A percentile compares a stretch with the other conserved stretches of the same genome.
Conservation (phyloP, 2,113 vertebrate genomes). For the Irena cyanogastra region DNA sequence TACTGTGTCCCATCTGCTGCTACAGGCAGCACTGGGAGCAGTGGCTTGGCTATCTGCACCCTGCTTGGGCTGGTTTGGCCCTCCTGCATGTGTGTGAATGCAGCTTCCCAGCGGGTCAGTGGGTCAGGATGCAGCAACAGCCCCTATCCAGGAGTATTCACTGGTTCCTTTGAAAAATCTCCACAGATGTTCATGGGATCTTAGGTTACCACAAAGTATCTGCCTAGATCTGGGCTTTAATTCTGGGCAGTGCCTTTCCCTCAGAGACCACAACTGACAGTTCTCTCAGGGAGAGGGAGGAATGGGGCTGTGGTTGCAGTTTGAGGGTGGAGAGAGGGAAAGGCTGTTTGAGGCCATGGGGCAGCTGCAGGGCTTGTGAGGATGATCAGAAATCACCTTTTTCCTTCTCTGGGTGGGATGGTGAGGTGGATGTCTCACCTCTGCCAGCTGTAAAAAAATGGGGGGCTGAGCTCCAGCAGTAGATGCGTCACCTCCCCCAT, state of each 20-base stretch:
- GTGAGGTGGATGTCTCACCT: background rate
- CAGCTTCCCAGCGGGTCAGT: background rate
- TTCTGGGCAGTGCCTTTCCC: slow-evolving; percentile 2
- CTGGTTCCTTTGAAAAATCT: slow-evolving; percentile 8
- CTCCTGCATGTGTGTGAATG: background rate
- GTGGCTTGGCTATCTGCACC: background rate
- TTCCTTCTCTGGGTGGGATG: background rate
- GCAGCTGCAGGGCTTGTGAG: background rate
- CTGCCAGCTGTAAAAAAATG: background rate
- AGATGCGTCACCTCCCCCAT: background rate
- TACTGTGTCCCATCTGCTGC: background rate
- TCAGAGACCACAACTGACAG: slow-evolving; percentile 52
- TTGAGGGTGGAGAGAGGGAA: background rate
- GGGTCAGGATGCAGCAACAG: background rate
- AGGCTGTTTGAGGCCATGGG: background rate
- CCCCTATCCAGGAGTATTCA: background rate
- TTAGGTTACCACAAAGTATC: background rate
- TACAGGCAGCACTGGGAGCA: background rate
- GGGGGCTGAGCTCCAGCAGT: background rate
- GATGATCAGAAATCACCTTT: background rate
- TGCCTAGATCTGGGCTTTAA: slow-evolving; percentile 26
- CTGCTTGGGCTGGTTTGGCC: background rate
- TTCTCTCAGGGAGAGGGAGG: background rate
- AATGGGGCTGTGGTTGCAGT: background rate
- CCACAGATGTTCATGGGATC: background rate